Base-by-base conservation (phyloP, 2,113 vertebrate genomes). In the Phyllostomus hastatus region DNA sequence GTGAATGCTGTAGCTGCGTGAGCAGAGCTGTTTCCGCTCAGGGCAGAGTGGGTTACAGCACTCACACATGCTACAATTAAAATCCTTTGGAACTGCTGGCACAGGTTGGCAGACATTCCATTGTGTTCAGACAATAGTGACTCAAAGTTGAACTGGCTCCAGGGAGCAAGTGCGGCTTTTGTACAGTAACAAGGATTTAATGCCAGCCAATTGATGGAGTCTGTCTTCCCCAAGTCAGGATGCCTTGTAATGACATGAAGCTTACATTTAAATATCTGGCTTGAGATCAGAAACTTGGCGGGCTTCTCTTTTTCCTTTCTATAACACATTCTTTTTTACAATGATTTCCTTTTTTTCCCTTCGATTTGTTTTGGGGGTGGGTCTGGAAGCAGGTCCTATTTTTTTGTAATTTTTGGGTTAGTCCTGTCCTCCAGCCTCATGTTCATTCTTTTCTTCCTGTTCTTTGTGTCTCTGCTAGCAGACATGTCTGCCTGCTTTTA, bases 41-140 rank as follows among this genome's bases (percentile, higher is more conserved):
- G 81, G 84, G 81, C 85, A 92, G 9, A 41, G 41, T 0, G 4
- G 85, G 88, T 85, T 64, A 52, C 54, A 59, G 54, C 52, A 14
- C 69, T 78, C 78, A 35, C 46, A 72, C 82, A n/a, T 0, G n/a
- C 61, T 28, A 43, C 38, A 14, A 11, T 90, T 76, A 48, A 66
- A 89, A 97, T 90, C 97, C 97, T 80, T 78, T 83, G 94, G 94
- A 97, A 92, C 97, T 97, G 54, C 97, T 97, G 97, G 97, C 88
- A 12, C 95, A 95, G 95, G 95, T 97, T 97, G 98, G 97, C 97
- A 98, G 98, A 94, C 97, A 96, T 96, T 86, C 97, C 97, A 96
- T 98, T 98, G 97, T 98, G 98, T 98, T 97, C 96, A 96, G 96
- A 96, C 94, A 97, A 91, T 97, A 98, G 97, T 97, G 97, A 98